Evolutionary conservation across 1,140 invertebrate genomes (phyloP).

Genomic region (Conopomorpha cramerella): DNA sequence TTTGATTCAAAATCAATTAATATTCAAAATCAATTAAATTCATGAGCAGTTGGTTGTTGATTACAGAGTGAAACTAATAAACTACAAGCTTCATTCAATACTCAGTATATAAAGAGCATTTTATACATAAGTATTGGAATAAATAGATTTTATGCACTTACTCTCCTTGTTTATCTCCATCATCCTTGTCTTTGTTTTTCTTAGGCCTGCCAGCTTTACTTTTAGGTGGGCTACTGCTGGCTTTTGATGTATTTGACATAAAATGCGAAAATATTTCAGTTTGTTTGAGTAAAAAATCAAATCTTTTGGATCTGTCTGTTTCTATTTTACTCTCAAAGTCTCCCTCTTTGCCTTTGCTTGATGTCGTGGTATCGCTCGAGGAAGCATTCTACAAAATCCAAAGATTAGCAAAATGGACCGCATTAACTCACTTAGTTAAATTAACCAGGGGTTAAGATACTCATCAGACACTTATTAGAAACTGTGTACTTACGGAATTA

Average conservation of each 20-base stretch:
- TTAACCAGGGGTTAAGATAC: too few species aligned
- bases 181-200: constrained; percentile 70
- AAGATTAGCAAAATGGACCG: too few species aligned
- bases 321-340: constrained; percentile 83
- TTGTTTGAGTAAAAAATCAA: constrained; percentile 94
- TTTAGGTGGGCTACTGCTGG: constrained; percentile 69
- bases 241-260: constrained; percentile 78
- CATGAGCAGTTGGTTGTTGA: too few species aligned
- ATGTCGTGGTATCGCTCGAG: constrained; percentile 70
- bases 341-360: constrained; percentile 72
- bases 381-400: constrained; percentile 77
- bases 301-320: constrained; percentile 85
- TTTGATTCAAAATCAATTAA: too few species aligned
- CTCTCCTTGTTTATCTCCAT: constrained; percentile 60
- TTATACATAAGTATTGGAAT: constrained; percentile 1
- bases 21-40: too few species aligned
- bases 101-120: background rate
- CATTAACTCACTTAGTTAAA: too few species aligned
- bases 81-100: too few species aligned
- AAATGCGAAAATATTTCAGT: constrained; percentile 99
- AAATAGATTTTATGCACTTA: constrained; percentile 46
- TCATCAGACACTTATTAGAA: too few species aligned
- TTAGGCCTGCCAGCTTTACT: constrained; percentile 83
- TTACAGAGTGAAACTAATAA: too few species aligned
- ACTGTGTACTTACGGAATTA: constrained; percentile 64